Evolutionary conservation across 1,140 invertebrate species (phyloP).

Genomic region (Papilio dardanus): DNA sequence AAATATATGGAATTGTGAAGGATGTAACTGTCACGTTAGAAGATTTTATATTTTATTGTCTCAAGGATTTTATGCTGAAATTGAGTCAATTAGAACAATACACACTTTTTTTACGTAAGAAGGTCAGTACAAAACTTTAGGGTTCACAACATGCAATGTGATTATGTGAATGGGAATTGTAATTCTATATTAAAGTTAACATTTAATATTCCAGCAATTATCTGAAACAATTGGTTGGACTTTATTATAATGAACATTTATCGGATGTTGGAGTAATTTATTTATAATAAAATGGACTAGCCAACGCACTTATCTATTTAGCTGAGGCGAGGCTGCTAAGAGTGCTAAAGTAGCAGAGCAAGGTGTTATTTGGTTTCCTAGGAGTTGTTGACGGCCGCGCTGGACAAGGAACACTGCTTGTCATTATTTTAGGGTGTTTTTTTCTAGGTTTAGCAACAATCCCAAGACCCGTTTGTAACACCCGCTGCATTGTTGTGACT

Average conservation of each 20-base stretch:
- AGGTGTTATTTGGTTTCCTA: conserved; percentile 48
- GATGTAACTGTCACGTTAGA: conserved; percentile 40
- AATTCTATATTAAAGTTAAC: conserved; percentile 79
- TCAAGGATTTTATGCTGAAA: conserved; percentile 37
- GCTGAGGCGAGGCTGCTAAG: conserved; percentile 65
- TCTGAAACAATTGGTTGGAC: conserved; percentile 76
- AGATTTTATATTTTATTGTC: conserved; percentile 47
- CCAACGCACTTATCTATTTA: conserved; percentile 69
- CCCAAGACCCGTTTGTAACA: conserved; percentile 66
- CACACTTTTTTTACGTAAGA: conserved; percentile 58
- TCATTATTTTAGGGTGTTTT: conserved; percentile 80
- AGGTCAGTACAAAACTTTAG: conserved; percentile 76
- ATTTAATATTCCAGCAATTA: conserved; percentile 81
- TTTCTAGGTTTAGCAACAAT: conserved; percentile 78
- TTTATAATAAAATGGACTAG: conserved; percentile 70
- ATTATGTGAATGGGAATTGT: conserved; percentile 65
- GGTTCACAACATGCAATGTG: conserved; percentile 63
- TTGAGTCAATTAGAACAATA: conserved; percentile 41
- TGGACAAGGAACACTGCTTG: conserved; percentile 54
- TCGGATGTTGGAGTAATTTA: conserved; percentile 78
- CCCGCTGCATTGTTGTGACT: conserved; percentile 66
- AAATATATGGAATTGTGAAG: conserved; percentile 28
- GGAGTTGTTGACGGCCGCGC: conserved; percentile 47
- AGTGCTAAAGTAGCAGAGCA: conserved; percentile 60
- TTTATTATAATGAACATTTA: conserved; percentile 75